Evolutionary conservation across 2,113 vertebrate species (phyloP), one percentile per base, ranked within the genome.

Genomic region (Empidonax alnorum): DNA sequence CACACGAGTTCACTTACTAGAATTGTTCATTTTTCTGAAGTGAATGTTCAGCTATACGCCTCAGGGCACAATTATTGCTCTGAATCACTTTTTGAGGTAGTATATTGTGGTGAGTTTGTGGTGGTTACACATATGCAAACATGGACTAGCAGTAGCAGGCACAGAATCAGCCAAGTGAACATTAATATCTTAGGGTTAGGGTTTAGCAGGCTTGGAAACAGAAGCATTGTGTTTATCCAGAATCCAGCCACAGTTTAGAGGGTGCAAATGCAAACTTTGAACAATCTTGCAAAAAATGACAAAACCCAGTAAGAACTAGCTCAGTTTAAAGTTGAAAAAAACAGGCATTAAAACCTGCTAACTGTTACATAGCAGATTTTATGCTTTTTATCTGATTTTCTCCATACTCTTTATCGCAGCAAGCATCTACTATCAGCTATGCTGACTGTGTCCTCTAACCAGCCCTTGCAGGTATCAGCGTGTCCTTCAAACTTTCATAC

Each of bases 201-300:
- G 88, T 86, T 97, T 97, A 95, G 89, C 92, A 90, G 73, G 44
- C 61, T 92, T 93, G 85, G 75, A 90, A 96, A 96, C 50, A 87
- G 92, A 95, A 96, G 77, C 50, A 91, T 94, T 96, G 93, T 96
- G 84, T 97, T 97, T 97, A 96, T 95, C 81, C 83, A 97, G 96
- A 97, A 92, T 92, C 72, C 82, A 95, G 88, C 94, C 95, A 97
- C 76, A 96, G 85, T 62, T 91, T 90, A 90, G 87, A 94, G 52
- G 52, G 80, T 98, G 96, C 91, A 93, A 97, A 95, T 16, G 87
- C 89, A 97, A 97, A 97, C 95, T 97, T 94, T 80, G 72, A 87
- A 77, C 41, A n/a, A 56, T 81, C 73, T 84, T 30, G 61, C 79
- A 97, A 98, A 97, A 96, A 97, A 93, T 82, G 17, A 96, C 39